Base-by-base conservation (phyloP, 2,113 vertebrate genomes). In the Rana temporaria region DNA sequence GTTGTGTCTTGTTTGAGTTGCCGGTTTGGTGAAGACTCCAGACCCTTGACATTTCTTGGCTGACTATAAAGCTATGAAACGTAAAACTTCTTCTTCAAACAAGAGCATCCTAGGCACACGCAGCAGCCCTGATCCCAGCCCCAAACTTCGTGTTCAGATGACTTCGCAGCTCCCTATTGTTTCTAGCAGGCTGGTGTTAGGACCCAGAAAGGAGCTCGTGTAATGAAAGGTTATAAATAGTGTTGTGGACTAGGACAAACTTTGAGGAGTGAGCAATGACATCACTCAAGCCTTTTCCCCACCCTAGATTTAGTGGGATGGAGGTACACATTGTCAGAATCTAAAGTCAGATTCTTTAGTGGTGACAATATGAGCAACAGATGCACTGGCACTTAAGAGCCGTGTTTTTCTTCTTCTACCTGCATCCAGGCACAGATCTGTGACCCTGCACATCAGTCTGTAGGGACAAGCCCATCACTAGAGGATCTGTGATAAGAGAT, bases 221-320 rank as follows among this genome's bases (percentile, higher is more conserved):
- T 85, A n/a, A 88, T 79, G 73, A 12, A 1, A 60, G 64, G 90
- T 86, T 88, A 90, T 87, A 90, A 92, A 90, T 86, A 91, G 91
- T 86, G 86, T 38, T 53, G 85, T 85, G 59, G 89, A 77, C 80
- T n/a, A 84, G 90, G 87, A 83, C 86, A 67, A 86, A 84, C 90
- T 90, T 86, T 87, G 88, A 85, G 89, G 32, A 86, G 88, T 85
- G 86, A 88, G 84, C 62, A 90, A 30, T 95, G 91, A 95, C 94
- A 91, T 95, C 96, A 94, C 86, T 87, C 85, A 78, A 87, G 82
- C 86, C 89, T 88, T 89, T 90, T 93, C 93, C 89, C 92, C 94
- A 91, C 93, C 93, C 91, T 83, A 85, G 87, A 53, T 73, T 87
- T 34, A 84, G 82, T 32, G 79, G 74, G 88, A 86, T 87, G 87